Evolutionary conservation across 2,113 vertebrate genomes (phyloP), one percentile per base, ranked within the genome.

Genomic region (Ciconia boyciana): DNA sequence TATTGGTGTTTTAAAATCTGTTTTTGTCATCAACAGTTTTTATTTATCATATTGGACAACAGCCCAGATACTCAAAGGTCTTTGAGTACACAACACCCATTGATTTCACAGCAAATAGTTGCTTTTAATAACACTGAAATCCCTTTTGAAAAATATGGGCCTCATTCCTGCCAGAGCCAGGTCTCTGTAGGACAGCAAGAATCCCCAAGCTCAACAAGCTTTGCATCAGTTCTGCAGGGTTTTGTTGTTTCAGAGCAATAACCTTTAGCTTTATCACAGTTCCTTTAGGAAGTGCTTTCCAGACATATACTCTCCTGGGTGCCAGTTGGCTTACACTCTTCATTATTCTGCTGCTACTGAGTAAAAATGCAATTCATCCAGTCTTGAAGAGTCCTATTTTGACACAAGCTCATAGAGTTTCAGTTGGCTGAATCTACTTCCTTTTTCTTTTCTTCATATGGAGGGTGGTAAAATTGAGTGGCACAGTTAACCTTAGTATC

Each of bases 31-130:
- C 75, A 76, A 9, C 62, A 52, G 26, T 34, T 95, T 90, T 87
- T 87, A 91, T 94, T 92, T 87, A 49, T 72, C 36, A 28, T 48
- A 16, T 65, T 94, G 91, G 93, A 89, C 54, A 70, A 17, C 51
- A 77, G 64, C 76, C 89, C 58, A 87, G 64, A 61, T 44, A 36
- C 20, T 80, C 71, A 65, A 91, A 95, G 26, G 36, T 94, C 80
- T 96, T 52, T 89, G 66, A 77, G 44, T 80, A 86, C 19, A 41
- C 49, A 89, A 65, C 6, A 2, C 49, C 68, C 72, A 74, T 46
- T 89, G 90, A 93, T 93, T 93, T 94, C 92, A 81, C 58, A 58
- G 49, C 26, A 93, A 93, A 83, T 7, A 83, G 66, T 72, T 94
- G 10, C 28, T 89, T 96, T 86, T 66, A 91, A 31, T 52, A 91